A percentile compares a stretch with the other conserved stretches of the same genome.
Evolutionary conservation across 2,113 vertebrate genomes (phyloP).

Genomic region (Saimiri boliviensis): DNA sequence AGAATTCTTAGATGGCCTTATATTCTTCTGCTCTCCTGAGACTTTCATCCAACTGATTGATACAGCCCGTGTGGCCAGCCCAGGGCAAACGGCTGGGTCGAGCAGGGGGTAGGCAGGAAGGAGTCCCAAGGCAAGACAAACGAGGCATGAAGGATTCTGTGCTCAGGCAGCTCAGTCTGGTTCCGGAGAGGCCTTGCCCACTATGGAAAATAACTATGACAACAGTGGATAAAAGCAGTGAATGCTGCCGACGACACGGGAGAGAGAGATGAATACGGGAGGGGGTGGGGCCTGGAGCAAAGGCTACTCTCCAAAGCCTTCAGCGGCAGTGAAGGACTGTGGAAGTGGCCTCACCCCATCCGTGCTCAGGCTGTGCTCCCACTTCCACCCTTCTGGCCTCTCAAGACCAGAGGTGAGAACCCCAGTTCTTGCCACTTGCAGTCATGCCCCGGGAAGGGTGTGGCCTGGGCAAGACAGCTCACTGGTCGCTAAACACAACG

Average conservation of each 20-base stretch:
- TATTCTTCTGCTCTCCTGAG: neutral
- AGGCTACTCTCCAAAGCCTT: neutral
- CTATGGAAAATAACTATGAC: slow-evolving; percentile 5
- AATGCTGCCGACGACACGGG: neutral
- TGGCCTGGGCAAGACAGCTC: neutral
- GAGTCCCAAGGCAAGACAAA: neutral
- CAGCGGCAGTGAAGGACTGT: neutral
- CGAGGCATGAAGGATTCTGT: neutral
- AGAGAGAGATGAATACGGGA: neutral
- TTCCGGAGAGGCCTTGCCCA: neutral
- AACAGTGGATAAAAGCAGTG: neutral
- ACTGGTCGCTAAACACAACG: neutral
- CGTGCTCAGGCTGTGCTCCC: neutral
- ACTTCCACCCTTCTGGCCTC: neutral
- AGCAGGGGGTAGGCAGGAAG: neutral
- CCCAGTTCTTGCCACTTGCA: neutral
- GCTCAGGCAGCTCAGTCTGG: neutral
- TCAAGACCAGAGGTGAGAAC: neutral
- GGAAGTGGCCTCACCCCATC: neutral
- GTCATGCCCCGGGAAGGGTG: neutral
- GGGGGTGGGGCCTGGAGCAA: neutral
- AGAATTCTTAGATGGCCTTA: neutral
- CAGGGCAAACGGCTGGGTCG: neutral
- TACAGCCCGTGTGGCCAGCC: neutral
- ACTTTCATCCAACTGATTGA: neutral